phyloP scores from a whole-genome alignment of 2,113 vertebrate species.

The Ochotona curzoniae region DNA sequence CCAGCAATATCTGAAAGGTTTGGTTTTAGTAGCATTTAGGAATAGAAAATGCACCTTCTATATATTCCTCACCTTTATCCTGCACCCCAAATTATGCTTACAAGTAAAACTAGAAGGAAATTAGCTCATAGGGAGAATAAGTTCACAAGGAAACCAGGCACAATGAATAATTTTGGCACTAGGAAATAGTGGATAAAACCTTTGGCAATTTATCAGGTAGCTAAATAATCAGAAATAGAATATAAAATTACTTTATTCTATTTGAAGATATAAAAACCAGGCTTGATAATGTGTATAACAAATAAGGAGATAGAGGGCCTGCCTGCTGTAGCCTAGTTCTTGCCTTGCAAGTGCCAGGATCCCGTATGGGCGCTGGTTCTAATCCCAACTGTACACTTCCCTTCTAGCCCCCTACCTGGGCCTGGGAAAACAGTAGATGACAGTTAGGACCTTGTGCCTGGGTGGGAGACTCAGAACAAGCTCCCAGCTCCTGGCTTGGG shows the following conservation, averaged over 20 bases:
- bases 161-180: not conserved
- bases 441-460: too few relatives aligned
- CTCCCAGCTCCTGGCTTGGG: too few relatives aligned
- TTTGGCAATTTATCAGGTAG: not conserved
- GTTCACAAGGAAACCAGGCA: not conserved
- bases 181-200: not conserved
- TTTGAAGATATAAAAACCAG: conserved; percentile 8
- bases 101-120: not conserved
- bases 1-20: not conserved
- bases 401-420: too few relatives aligned
- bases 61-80: not conserved
- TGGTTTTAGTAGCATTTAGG: not conserved
- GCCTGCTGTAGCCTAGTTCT: too few relatives aligned
- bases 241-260: not conserved
- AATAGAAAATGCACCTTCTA: not conserved
- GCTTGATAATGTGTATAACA: not conserved
- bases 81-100: not conserved
- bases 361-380: too few relatives aligned
- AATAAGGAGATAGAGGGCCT: not conserved
- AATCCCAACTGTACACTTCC: too few relatives aligned
- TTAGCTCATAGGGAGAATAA: not conserved
- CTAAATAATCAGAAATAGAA: not conserved
- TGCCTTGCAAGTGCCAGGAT: too few relatives aligned
- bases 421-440: too few relatives aligned
- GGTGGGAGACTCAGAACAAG: too few relatives aligned